A percentile compares a stretch with the other conserved stretches of the same genome.
Evolutionary conservation across 2,113 vertebrate species (phyloP).

Genomic region (Phodopus roborovskii): DNA sequence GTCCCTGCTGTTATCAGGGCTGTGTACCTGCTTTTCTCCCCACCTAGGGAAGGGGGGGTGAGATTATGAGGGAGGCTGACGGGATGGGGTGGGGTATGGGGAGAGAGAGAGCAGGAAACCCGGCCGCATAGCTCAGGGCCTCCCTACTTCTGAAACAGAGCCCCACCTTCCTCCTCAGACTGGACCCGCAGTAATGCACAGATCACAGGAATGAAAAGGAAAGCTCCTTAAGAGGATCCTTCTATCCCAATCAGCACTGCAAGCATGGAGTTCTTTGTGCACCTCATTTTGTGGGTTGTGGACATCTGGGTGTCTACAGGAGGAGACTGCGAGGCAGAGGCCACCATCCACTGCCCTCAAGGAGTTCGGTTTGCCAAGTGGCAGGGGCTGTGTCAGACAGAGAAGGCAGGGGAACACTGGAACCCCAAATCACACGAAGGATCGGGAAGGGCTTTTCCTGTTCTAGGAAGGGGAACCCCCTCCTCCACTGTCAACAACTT

Average conservation of each 20-base stretch:
- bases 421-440: background rate
- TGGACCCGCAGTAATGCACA: background rate
- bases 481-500: rapidly evolving
- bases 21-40: background rate
- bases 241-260: background rate
- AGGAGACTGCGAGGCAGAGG: background rate
- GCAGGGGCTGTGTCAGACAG: background rate
- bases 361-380: background rate
- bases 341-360: background rate
- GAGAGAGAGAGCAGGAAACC: background rate
- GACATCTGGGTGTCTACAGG: rapidly evolving
- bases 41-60: background rate
- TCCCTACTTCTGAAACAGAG: background rate
- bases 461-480: background rate
- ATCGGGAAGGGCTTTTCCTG: background rate
- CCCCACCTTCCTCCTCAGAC: background rate
- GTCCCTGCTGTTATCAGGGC: background rate
- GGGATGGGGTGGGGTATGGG: background rate
- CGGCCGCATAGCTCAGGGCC: background rate
- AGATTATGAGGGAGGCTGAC: rapidly evolving
- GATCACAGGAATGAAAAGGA: background rate
- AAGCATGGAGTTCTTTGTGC: background rate
- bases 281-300: background rate
- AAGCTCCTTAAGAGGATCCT: background rate
- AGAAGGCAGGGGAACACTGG: background rate